phyloP scores from a whole-genome alignment of 2,888 invertebrate genomes.

The Napeogenes sylphis region DNA sequence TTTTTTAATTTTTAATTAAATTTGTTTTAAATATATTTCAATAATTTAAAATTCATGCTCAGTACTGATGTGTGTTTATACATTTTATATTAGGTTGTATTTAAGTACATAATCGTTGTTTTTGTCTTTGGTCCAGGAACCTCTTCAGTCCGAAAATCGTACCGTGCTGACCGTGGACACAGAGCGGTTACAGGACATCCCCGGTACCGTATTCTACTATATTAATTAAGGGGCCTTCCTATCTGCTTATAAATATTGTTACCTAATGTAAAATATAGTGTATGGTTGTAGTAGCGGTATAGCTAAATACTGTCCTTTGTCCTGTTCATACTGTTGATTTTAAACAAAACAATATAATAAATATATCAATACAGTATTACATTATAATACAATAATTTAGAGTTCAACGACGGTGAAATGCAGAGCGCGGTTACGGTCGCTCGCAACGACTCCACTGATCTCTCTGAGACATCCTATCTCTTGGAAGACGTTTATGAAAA shows the following conservation, averaged over 20 bases:
- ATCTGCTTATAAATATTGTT: neutral
- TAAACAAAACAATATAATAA: too few species aligned
- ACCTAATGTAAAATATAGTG: too few species aligned
- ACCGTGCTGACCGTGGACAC: neutral
- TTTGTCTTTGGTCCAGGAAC: neutral
- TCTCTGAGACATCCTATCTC: conserved; percentile 21
- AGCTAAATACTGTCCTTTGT: too few species aligned
- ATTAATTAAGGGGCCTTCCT: neutral
- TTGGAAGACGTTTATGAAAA: conserved; percentile 23
- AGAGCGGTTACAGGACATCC: neutral
- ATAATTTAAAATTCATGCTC: too few species aligned
- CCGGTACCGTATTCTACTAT: neutral
- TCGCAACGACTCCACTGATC: conserved; percentile 17
- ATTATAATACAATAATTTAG: conserved; percentile 6
- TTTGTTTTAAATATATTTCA: too few species aligned
- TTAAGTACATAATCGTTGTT: too few species aligned
- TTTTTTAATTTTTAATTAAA: too few species aligned
- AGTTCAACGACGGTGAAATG: conserved; percentile 12
- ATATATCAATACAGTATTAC: too few species aligned
- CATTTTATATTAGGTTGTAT: too few species aligned
- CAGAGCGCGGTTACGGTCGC: conserved; percentile 17
- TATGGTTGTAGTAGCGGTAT: too few species aligned
- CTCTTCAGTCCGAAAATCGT: neutral
- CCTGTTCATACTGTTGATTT: too few species aligned
- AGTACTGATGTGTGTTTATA: too few species aligned